Evolutionary conservation across 1,140 invertebrate genomes (phyloP), one percentile per base, ranked within the genome.

Genomic region (Orius insidiosus): DNA sequence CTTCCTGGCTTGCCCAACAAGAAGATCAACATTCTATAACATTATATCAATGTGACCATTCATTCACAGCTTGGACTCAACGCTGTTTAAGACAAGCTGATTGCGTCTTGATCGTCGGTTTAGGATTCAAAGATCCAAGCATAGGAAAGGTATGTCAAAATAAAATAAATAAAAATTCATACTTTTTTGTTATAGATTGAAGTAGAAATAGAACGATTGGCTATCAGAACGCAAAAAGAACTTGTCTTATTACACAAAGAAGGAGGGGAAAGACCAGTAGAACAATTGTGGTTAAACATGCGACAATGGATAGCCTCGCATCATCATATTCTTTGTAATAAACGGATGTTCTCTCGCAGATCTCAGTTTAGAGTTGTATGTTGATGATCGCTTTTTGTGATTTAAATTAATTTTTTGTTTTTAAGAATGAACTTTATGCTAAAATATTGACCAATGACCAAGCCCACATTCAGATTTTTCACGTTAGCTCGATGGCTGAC

Each of bases 21-120:
- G 95, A 99, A 63, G 96, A 99, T 64, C 86, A 92, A 51, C 88
- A 98, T 60, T 64, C 80, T 57, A 80, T 98, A 54, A 85, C 92
- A 0, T 59, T 98, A 5, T 98, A 98, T 61, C 92, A 98, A 59
- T 98, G 95, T 63, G 95, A 99, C 58, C 73, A 76, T 4, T 79
- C 75, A 10, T 76, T 95, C 40, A 90, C 88, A 1, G 68, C 80
- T 5, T 99, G 96, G 96, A 98, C 94, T 0, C 87, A 96, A 58
- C 70, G 92, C 1, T 99, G 95, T 63, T 85, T 98, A 36, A 69
- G 94, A 24, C 95, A 99, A 65, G 93, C 96, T 5, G 96, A 99
- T 67, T 95, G 93, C 59, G 93, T 99, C 49, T 70, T 99, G 0
- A 95, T 98, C 52, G 83, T 99, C 0, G 92, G 83, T 0, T 59